Percentiles rank a stretch among this genome's conserved stretches.
Evolutionary conservation across 2,888 invertebrate species (phyloP).

Genomic region (Dryococelus australis): DNA sequence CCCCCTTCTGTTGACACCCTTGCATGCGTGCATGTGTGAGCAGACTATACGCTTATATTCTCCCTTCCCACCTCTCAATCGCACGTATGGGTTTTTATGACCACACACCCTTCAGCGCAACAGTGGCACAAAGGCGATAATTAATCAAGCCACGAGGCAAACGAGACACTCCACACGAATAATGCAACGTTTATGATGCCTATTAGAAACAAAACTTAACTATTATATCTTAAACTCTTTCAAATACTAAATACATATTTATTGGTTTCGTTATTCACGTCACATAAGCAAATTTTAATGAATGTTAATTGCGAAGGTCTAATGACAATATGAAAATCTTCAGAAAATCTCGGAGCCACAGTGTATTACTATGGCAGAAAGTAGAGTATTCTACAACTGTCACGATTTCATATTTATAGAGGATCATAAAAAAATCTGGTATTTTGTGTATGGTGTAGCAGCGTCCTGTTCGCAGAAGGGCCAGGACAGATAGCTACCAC

Average conservation of each 20-base stretch:
- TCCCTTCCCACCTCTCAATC: background rate
- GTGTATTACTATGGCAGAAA: too few species aligned
- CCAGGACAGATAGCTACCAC: too few species aligned
- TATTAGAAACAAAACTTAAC: background rate
- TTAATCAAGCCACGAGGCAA: background rate
- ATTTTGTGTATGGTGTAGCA: too few species aligned
- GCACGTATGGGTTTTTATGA: slow-evolving; percentile 10
- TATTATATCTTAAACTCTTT: background rate
- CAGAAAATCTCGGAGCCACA: too few species aligned
- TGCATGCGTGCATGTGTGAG: slow-evolving; percentile 3
- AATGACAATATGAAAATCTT: too few species aligned
- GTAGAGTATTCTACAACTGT: too few species aligned
- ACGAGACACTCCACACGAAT: background rate
- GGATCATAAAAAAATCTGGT: too few species aligned
- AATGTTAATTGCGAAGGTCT: too few species aligned
- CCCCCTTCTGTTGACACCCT: background rate
- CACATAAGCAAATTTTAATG: too few species aligned
- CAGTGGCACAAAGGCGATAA: background rate
- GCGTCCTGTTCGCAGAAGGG: too few species aligned
- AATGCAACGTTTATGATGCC: background rate
- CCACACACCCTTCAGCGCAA: background rate
- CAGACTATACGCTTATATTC: background rate
- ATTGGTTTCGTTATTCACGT: too few species aligned
- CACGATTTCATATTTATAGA: too few species aligned
- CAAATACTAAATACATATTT: background rate